These are phyloP conservation scores for Nymphalis c-album DNA, from an alignment of 2,888 invertebrate genomes.

Conservation along the genomic window DNA sequence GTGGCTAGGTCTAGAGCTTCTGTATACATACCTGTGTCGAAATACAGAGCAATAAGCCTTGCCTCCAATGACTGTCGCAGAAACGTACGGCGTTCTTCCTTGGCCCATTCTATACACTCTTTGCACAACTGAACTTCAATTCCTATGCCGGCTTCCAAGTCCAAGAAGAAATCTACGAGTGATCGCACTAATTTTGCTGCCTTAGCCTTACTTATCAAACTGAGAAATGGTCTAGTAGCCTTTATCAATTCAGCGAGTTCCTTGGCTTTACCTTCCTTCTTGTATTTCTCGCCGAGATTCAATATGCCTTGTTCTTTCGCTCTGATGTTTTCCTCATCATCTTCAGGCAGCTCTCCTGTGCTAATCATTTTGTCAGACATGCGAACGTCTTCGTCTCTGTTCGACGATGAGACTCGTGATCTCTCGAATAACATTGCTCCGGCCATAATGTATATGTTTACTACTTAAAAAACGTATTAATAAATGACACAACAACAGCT, in stretches of 20 bases:
- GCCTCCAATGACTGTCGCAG: conserved; percentile 97
- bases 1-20: conserved; percentile 93
- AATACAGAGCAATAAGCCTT: conserved; percentile 95
- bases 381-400: conserved; percentile 88
- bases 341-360: conserved; percentile 87
- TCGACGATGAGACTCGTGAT: conserved; percentile 88
- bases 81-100: conserved; percentile 98
- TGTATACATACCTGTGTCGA: conserved; percentile 93
- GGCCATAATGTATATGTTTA: conserved; percentile 87
- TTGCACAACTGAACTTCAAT: conserved; percentile 95
- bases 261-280: conserved; percentile 96
- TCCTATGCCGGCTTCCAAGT: conserved; percentile 97
- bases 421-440: conserved; percentile 95
- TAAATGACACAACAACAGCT: conserved; percentile 68
- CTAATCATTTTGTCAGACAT: conserved; percentile 89
- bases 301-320: conserved; percentile 96
- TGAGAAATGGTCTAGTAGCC: conserved; percentile 96
- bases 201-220: conserved; percentile 98
- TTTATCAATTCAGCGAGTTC: conserved; percentile 95
- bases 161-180: conserved; percentile 97
- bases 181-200: conserved; percentile 98
- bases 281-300: conserved; percentile 94
- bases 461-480: conserved; percentile 66
- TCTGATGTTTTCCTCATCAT: conserved; percentile 94
- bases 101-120: conserved; percentile 99